Base-by-base conservation (phyloP, 2,113 vertebrate species). In the Rhinichthys klamathensis region DNA sequence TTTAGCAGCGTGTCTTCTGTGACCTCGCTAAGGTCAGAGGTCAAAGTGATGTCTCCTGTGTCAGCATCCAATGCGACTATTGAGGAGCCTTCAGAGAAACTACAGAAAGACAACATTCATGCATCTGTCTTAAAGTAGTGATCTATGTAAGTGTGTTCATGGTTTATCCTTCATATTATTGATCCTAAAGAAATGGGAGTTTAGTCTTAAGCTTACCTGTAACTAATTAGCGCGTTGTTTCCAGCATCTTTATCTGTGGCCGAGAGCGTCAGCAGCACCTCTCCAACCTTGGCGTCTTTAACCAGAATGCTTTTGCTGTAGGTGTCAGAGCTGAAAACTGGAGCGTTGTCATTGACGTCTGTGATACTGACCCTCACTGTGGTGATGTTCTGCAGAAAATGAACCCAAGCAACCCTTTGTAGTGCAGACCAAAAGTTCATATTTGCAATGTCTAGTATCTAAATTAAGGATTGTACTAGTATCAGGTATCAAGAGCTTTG, bases 301-400 rank as follows among this genome's bases (percentile, higher is more conserved):
- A 93, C 80, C 10, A 0, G 80, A 21, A 96, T 0, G 0, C 23
- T 91, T 65, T 77, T 88, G 0, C 85, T 86, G 84, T 95, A 95
- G 1, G 80, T 82, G 0, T 83, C 32, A 63, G 86, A 83, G 0
- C 85, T 93, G 70, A 96, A 95, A 74, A 46, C 88, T 2, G 95
- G 95, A 46, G 89, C 60, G 69, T 95, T 94, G 56, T 95, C 95
- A 6, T 95, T 95, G 77, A 93, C 86, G 27, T 96, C 95, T 0
- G 87, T 65, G 27, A 96, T 69, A 0, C 44, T 91, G 61, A 96
- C 86, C 61, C 54, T 92, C 88, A 96, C 13, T 0, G 82, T 85
- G 16, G 93, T 95, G 87, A 95, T 58, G 82, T 94, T 96, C 96
- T 96, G 89, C 75, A 0, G 58, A 67, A 6, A 84, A 86, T 2